These are phyloP conservation scores for Sminthopsis crassicaudata DNA, from an alignment of 2,113 vertebrate species.

Conservation along the genomic window DNA sequence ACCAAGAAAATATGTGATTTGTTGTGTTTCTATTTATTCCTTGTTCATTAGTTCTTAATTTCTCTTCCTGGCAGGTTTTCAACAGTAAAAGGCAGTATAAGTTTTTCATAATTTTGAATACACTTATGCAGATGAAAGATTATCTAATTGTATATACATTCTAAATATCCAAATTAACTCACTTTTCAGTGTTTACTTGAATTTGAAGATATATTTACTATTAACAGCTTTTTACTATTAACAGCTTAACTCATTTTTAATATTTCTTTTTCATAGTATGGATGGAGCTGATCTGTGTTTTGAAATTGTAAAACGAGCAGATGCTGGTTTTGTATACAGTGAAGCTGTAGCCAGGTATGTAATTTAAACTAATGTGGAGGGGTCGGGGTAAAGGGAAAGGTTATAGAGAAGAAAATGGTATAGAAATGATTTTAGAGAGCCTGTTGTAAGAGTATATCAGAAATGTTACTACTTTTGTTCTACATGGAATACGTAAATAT, in stretches of 20 bases:
- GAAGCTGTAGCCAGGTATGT: conserved; percentile 97
- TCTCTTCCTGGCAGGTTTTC: conserved; percentile 47
- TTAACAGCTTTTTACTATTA: conserved; percentile 57
- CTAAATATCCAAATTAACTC: conserved; percentile 30
- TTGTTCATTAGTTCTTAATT: conserved; percentile 54
- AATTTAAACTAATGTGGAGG: conserved; percentile 60
- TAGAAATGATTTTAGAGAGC: conserved; percentile 35
- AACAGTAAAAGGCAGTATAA: neutral
- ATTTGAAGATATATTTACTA: neutral
- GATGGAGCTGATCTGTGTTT: conserved; percentile 96
- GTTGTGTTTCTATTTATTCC: neutral
- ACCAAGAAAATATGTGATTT: neutral
- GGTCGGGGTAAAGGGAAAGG: conserved; percentile 22
- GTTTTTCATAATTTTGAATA: conserved; percentile 34
- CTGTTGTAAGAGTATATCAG: conserved; percentile 40
- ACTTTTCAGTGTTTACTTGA: conserved; percentile 46
- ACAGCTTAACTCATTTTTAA: conserved; percentile 59
- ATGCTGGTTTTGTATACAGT: conserved; percentile 97
- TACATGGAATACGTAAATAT: conserved; percentile 37
- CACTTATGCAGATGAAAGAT: conserved; percentile 46
- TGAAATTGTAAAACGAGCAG: conserved; percentile 95
- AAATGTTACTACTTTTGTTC: conserved; percentile 29
- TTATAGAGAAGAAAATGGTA: conserved; percentile 51
- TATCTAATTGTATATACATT: conserved; percentile 16
- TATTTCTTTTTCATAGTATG: conserved; percentile 87